These are phyloP conservation scores for Drepanosiphum platanoidis DNA, from an alignment of 2,888 invertebrate genomes.

Conservation along the genomic window DNA sequence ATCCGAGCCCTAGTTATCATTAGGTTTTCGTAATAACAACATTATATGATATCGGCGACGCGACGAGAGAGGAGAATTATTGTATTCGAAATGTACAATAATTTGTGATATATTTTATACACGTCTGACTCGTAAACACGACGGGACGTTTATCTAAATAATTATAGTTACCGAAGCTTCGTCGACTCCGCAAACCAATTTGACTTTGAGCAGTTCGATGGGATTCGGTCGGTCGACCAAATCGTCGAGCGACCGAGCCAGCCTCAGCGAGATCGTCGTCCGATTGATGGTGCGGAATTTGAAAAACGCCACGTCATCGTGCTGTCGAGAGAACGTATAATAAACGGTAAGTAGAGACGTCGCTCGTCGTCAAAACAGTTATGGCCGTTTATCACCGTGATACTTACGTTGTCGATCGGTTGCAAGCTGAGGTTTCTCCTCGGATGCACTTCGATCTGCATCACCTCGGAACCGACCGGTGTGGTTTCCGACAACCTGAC, in stretches of 20 bases:
- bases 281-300: slow-evolving; percentile 79
- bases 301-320: slow-evolving; percentile 79
- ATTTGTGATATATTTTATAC: too few relatives aligned
- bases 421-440: slow-evolving; percentile 78
- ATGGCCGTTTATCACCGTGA: neutral
- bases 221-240: slow-evolving; percentile 84
- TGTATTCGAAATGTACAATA: too few relatives aligned
- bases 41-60: too few relatives aligned
- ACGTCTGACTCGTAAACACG: too few relatives aligned
- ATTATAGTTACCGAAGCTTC: slow-evolving; percentile 74
- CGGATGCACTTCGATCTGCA: slow-evolving; percentile 84
- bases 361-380: too few relatives aligned
- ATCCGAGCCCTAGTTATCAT: too few relatives aligned
- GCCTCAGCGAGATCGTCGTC: slow-evolving; percentile 79
- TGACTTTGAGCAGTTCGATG: slow-evolving; percentile 83
- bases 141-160: too few relatives aligned
- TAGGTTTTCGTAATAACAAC: too few relatives aligned
- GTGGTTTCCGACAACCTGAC: slow-evolving; percentile 86
- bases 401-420: slow-evolving; percentile 74
- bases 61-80: too few relatives aligned
- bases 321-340: slow-evolving; percentile 67
- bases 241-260: slow-evolving; percentile 81
- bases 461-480: slow-evolving; percentile 79
- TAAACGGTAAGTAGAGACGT: too few relatives aligned
- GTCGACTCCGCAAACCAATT: slow-evolving; percentile 78